Conservation (phyloP, 1,140 invertebrate species). For the Grapholita molesta region DNA sequence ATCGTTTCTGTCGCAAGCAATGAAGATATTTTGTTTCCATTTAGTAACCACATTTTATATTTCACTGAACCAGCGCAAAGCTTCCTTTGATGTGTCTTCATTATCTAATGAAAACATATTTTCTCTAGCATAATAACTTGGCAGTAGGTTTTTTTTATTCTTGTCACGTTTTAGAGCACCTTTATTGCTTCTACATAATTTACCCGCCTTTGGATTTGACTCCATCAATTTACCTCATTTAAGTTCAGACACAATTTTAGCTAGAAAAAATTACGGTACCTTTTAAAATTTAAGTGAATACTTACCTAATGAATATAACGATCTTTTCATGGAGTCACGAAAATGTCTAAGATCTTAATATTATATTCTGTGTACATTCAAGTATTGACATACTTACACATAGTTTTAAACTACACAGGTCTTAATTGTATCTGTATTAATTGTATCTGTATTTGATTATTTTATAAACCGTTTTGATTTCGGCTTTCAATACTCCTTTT, state of each 20-base stretch:
- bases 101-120: neutral
- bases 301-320: no score
- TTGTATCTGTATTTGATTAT: no score
- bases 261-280: neutral
- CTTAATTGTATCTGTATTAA: no score
- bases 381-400: no score
- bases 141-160: neutral
- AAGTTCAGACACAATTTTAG: neutral
- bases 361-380: neutral
- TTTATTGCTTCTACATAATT: neutral
- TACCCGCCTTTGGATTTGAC: neutral
- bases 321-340: no score
- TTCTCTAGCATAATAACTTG: slow-evolving; percentile 36
- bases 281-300: neutral
- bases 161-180: neutral
- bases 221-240: slow-evolving; percentile 9
- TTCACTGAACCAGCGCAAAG: neutral
- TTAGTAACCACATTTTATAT: neutral
- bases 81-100: neutral
- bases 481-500: no score
- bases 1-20: no score
- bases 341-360: no score
- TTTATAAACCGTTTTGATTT: no score
- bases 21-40: neutral
- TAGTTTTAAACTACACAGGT: no score